A percentile compares a stretch with the other conserved stretches of the same genome.
Conservation (phyloP, 2,888 invertebrate genomes). For the Caenorhabditis plicata region DNA sequence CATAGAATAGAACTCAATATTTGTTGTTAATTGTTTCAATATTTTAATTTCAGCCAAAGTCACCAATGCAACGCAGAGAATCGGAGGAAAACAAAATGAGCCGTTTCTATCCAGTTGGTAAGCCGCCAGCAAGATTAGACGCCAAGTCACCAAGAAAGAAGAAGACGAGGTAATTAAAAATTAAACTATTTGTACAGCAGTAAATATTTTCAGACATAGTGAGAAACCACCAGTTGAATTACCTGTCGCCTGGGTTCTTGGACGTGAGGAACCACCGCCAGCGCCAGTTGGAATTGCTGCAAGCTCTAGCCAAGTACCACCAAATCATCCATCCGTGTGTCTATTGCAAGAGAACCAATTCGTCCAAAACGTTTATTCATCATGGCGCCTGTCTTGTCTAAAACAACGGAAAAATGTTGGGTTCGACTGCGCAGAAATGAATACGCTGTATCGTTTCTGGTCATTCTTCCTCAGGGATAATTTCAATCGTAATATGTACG, state of each 20-base stretch:
- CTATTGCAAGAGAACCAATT: conserved; percentile 93
- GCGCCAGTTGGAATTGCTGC: conserved; percentile 44
- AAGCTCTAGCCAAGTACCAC: conserved; percentile 40
- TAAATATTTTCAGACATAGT: conserved; percentile 38
- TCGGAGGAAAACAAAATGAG: conserved; percentile 68
- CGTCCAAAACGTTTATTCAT: conserved; percentile 92
- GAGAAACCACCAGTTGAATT: conserved; percentile 84
- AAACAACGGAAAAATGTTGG: conserved; percentile 91
- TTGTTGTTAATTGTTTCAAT: conserved; percentile 13
- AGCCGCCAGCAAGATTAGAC: conserved; percentile 71
- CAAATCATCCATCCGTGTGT: conserved; percentile 84
- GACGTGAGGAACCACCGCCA: conserved; percentile 37
- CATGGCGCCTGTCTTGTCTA: conserved; percentile 88
- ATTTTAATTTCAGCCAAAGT: conserved; percentile 55
- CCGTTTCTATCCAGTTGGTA: conserved; percentile 90
- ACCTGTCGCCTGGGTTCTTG: conserved; percentile 97
- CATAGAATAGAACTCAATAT: no score
- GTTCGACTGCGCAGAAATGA: conserved; percentile 96
- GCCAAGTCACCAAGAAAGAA: conserved; percentile 74
- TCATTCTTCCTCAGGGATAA: conserved; percentile 97
- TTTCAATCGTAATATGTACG: conserved; percentile 96
- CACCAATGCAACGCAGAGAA: conserved; percentile 63
- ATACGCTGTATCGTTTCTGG: conserved; percentile 98
- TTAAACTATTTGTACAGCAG: conserved; percentile 23
- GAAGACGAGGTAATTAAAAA: conserved; percentile 75